phyloP scores from a whole-genome alignment of 2,113 vertebrate genomes.

The Verasper variegatus region DNA sequence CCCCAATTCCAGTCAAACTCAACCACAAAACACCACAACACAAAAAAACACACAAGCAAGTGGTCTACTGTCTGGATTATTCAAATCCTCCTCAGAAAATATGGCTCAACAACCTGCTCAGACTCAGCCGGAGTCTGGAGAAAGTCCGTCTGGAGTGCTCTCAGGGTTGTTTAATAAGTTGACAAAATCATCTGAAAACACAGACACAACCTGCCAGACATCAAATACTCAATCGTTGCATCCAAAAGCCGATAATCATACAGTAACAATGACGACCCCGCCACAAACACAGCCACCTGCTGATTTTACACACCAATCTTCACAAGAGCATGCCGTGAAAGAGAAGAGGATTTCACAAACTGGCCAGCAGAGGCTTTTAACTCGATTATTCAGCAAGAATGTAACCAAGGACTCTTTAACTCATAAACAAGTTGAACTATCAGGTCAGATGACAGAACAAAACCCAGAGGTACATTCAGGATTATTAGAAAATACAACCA shows the following conservation, averaged over 20 bases:
- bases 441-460: constrained; percentile 59
- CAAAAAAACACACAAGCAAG: constrained; percentile 54
- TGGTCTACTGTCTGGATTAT: constrained; percentile 69
- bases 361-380: constrained; percentile 78
- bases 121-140: constrained; percentile 33
- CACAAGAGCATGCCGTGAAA: constrained; percentile 32
- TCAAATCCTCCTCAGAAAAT: constrained; percentile 82
- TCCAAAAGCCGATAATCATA: constrained; percentile 14
- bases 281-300: constrained; percentile 27
- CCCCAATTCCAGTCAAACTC: constrained; percentile 21
- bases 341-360: constrained; percentile 36
- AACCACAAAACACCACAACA: constrained; percentile 36
- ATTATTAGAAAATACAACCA: constrained; percentile 72
- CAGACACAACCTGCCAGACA: constrained; percentile 44
- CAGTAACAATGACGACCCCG: constrained; percentile 22
- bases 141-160: constrained; percentile 73
- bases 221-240: constrained; percentile 30
- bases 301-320: constrained; percentile 36
- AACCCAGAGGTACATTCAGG: constrained; percentile 77
- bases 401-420: constrained; percentile 67
- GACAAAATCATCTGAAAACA: constrained; percentile 78
- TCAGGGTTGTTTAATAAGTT: constrained; percentile 79
- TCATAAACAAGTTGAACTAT: constrained; percentile 59
- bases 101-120: constrained; percentile 44
- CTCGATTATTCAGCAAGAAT: constrained; percentile 80